These are phyloP conservation scores for Vanacampus margaritifer DNA, from an alignment of 2,113 vertebrate species.

Conservation along the genomic window DNA sequence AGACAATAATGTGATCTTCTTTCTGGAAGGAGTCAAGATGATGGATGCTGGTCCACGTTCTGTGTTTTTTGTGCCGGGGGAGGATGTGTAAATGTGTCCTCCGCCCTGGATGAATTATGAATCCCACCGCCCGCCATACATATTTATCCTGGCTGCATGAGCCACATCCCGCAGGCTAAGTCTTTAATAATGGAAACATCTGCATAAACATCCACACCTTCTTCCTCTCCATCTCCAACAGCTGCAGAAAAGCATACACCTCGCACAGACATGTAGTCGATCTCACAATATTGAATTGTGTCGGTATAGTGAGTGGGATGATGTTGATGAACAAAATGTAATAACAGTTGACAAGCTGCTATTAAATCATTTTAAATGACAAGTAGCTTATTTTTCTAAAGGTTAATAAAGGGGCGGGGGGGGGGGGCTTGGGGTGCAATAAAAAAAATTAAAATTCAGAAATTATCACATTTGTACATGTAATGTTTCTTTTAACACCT, in stretches of 20 bases:
- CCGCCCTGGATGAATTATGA: constrained; percentile 57
- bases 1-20: neutral
- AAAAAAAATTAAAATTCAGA: neutral
- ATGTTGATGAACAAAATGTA: neutral
- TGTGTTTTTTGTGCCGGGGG: neutral
- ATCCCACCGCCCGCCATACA: constrained; percentile 45
- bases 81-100: constrained; percentile 45
- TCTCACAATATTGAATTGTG: neutral
- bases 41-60: neutral
- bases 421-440: too few species aligned
- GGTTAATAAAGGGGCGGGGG: too few species aligned
- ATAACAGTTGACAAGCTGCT: neutral
- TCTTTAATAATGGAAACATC: constrained; percentile 59
- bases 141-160: constrained; percentile 51
- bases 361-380: neutral
- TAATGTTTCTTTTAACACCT: neutral
- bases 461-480: neutral
- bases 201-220: constrained; percentile 57
- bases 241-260: neutral
- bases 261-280: neutral
- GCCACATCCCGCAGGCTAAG: constrained; percentile 40
- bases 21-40: neutral
- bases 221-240: constrained; percentile 12
- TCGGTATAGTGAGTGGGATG: neutral
- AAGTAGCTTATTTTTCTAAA: neutral